phyloP scores from a whole-genome alignment of 2,888 invertebrate species.

The Drosophila atroscutellata region DNA sequence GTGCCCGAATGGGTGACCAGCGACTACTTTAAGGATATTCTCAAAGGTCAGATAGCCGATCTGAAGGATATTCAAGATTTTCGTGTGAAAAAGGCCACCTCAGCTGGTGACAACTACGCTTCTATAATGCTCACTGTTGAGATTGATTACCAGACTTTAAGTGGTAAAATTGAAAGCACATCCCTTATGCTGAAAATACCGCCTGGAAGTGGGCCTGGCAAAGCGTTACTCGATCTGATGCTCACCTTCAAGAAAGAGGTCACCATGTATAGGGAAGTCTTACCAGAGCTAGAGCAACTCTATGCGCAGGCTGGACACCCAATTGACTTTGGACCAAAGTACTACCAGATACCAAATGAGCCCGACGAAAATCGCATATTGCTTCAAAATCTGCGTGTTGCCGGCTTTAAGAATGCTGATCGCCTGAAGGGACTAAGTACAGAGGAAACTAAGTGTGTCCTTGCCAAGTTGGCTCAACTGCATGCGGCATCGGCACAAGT shows the following conservation, averaged over 20 bases:
- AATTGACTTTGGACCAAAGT: conserved; percentile 62
- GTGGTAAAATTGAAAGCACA: conserved; percentile 6
- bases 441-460: conserved; percentile 68
- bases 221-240: conserved; percentile 39
- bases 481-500: conserved; percentile 82
- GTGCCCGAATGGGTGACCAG: conserved; percentile 62
- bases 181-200: conserved; percentile 67
- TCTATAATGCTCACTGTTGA: conserved; percentile 64
- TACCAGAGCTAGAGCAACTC: conserved; percentile 61
- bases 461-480: conserved; percentile 77
- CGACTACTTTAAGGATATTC: conserved; percentile 53
- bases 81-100: conserved; percentile 53
- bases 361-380: conserved; percentile 61
- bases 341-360: conserved; percentile 44
- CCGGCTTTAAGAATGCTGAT: conserved; percentile 73
- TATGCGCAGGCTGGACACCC: conserved; percentile 55
- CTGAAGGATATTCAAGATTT: conserved; percentile 57
- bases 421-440: conserved; percentile 73
- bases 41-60: conserved; percentile 47
- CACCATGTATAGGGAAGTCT: conserved; percentile 55
- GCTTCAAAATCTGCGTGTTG: conserved; percentile 70
- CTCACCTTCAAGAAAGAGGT: conserved; percentile 69
- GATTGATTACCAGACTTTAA: conserved; percentile 41
- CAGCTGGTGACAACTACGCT: conserved; percentile 72
- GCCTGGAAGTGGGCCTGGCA: conserved; percentile 10